phyloP scores from a whole-genome alignment of 30 jellyfish, hydroid and myxozoan genomes.

The Clytia hemisphaerica region DNA sequence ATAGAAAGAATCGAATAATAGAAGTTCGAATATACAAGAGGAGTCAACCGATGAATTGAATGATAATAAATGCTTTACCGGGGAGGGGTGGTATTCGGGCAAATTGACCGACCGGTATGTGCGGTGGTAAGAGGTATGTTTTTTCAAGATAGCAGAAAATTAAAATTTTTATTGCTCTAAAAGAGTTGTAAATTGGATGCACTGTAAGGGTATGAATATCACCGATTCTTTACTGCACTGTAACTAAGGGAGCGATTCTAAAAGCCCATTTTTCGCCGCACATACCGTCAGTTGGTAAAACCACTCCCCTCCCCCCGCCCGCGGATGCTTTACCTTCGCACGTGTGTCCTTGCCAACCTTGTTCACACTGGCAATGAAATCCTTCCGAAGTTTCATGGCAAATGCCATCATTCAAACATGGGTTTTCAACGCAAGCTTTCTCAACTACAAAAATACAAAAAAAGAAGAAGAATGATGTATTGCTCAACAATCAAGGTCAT shows the following conservation, averaged over 20 bases:
- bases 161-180: too few species aligned
- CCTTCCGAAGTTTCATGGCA: slow-evolving; percentile 88
- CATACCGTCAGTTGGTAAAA: too few species aligned
- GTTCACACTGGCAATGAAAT: slow-evolving; percentile 61
- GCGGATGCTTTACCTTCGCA: slow-evolving; percentile 87
- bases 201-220: too few species aligned
- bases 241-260: not conserved
- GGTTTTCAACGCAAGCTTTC: slow-evolving; percentile 64
- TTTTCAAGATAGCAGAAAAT: too few species aligned
- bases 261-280: too few species aligned
- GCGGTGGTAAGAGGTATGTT: too few species aligned
- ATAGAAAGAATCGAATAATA: too few species aligned
- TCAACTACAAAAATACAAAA: slow-evolving; percentile 19
- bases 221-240: not conserved
- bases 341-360: slow-evolving; percentile 63
- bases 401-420: slow-evolving; percentile 75
- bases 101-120: too few species aligned
- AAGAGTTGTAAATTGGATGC: too few species aligned
- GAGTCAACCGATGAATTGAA: not conserved
- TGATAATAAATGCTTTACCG: not conserved
- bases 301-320: not conserved
- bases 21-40: not conserved
- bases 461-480: not conserved
- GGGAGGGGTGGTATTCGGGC: too few species aligned
- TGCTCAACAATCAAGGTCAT: too few species aligned